Evolutionary conservation across 2,113 vertebrate species (phyloP), one percentile per base, ranked within the genome.

Genomic region (Hippocampus barbouri): DNA sequence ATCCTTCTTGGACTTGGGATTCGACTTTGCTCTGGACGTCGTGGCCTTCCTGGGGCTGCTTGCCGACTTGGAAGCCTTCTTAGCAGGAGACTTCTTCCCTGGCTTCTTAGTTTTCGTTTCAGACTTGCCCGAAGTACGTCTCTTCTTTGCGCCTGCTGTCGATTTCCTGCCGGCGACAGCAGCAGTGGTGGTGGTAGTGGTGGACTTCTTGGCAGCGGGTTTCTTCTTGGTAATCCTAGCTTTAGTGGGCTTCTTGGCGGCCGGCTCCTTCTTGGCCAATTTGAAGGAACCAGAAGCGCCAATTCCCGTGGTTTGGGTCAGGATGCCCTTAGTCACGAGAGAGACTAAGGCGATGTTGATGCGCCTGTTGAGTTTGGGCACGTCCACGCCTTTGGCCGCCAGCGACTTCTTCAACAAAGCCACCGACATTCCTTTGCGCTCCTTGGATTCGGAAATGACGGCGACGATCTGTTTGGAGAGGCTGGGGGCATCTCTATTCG

Each of bases 261-360:
- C 12, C 0, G n/a, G 1, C 5, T 60, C 54, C 53, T 18, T 18
- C n/a, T 69, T 69, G 4, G 68, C 54, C 7, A 69, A 1, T 7
- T 69, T 69, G 30, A 59, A 69, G 14, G 68, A 69, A 0, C 68
- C 68, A 10, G 68, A 69, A n/a, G 54, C 68, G 21, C 68, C 68
- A 1, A 16, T 1, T 2, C 68, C 68, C 4, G 20, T 69, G 7
- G 54, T 59, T 7, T 69, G 68, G 11, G 10, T 10, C 38, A 69
- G n/a, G 3, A 1, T 1, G 0, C 23, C 54, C 2, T 11, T 69
- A 1, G 0, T 0, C 23, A 69, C 68, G 15, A 59, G 4, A 1
- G 4, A 3, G 14, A 16, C 7, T 6, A 69, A 4, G 0, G 54
- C 2, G 6, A 3, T 21, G 23, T 69, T 69, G 38, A 69, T 59